Evolutionary conservation across 2,797 vertebrate genomes (phyloP).

Genomic region (Iguana delicatissima): DNA sequence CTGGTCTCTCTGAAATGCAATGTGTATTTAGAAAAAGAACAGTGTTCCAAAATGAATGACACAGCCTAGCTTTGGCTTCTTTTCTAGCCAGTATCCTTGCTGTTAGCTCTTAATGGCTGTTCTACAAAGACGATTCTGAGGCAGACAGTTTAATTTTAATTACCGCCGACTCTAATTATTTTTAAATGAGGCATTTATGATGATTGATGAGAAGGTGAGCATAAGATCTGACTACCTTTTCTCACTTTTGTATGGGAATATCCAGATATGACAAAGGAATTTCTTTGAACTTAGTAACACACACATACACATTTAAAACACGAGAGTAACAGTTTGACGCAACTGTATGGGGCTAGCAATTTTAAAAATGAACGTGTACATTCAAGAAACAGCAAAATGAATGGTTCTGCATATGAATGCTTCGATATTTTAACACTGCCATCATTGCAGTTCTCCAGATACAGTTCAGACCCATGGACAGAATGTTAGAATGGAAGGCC

Average conservation of each 20-base stretch:
- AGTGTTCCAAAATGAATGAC: constrained; percentile 14
- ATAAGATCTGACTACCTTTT: neutral
- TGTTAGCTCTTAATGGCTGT: neutral
- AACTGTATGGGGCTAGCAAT: neutral
- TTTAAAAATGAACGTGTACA: neutral
- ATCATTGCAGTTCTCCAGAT: too few relatives aligned
- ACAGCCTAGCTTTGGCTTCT: neutral
- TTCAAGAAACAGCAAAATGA: neutral
- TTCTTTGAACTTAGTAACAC: neutral
- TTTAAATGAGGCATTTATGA: constrained; percentile 44
- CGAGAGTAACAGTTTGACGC: neutral
- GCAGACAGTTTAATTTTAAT: constrained; percentile 18
- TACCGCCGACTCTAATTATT: constrained; percentile 39
- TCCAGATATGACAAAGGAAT: constrained; percentile 19
- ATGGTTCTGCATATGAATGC: neutral
- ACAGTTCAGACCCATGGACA: neutral
- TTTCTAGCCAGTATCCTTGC: constrained; percentile 7
- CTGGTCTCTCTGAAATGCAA: neutral
- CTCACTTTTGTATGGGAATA: neutral
- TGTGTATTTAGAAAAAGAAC: neutral
- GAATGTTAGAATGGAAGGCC: neutral
- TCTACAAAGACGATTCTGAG: neutral
- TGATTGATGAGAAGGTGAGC: neutral
- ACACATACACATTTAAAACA: neutral
- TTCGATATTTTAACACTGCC: neutral